Base-by-base conservation (phyloP, 2,113 vertebrate species). In the Opisthocomus hoazin region DNA sequence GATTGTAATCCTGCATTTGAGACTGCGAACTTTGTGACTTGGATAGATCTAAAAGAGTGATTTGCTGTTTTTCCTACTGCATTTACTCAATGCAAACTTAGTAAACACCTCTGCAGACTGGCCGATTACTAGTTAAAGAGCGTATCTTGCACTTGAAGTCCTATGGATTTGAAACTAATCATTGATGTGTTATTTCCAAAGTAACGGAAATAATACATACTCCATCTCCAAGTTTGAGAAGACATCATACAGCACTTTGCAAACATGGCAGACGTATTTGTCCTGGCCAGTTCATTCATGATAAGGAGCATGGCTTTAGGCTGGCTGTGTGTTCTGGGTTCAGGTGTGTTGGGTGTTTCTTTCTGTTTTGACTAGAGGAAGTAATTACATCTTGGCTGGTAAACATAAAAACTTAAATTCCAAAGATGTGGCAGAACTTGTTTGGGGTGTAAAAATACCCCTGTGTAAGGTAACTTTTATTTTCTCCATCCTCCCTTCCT, bases 201-300 rank as follows among this genome's bases (percentile, higher is more conserved):
- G 22, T 48, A 84, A 32, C 15, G 16, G 45, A 60, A 75, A 45
- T 75, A 60, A 60, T 29, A 11, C 12, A 3, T 29, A 1, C 29
- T 64, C 34, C 1, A 2, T 57, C 87, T 76, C 51, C 60, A 74
- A 37, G 41, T 41, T 34, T 22, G 56, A 34, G 39, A 84, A 68
- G 45, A 41, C 41, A 12, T 30, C 24, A 13, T 26, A 5, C 7
- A 68, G 53, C 17, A 22, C n/a, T 60, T 56, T 90, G 48, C 34
- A 91, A 74, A 32, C 19, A 6, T 0, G 8, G 4, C 23, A 48
- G 39, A 15, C 1, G 0, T 12, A 1, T 16, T 75, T 73, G 24
- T 41, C 21, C 8, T 32, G 41, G 34, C 29, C 26, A 32, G 24
- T 57, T 73, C 7, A 2, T 48, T 84, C 16, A 6, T 51, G 30